Base-by-base conservation (phyloP, 2,888 invertebrate genomes). In the Agonopterix heracliana region DNA sequence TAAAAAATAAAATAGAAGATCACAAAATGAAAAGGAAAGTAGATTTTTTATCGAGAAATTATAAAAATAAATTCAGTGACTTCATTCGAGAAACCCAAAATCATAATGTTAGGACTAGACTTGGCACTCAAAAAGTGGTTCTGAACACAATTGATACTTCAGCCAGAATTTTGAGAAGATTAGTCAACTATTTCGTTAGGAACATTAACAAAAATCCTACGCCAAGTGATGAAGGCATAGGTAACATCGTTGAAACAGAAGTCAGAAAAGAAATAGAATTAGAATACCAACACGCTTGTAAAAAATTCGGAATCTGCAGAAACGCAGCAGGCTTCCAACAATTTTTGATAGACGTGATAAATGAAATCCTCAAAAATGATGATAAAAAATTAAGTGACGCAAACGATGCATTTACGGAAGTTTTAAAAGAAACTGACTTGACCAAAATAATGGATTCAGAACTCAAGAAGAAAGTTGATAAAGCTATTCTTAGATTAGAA, bases 101-200 rank as follows among this genome's bases (percentile, higher is more conserved):
- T 1, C 67, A 70, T 4, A 61, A 57, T 1, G 68, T 83, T 0
- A 73, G 66, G 58, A 81, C 80, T 0, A 61, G 59, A 35, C 46
- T 73, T 0, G 79, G 78, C 0, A 53, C 56, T 0, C 68, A 78
- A 46, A 80, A 75, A 43, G 78, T 75, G 0, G 61, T 83, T 8
- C 50, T 79, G 0, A 76, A 81, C 36, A 69, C 68, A 0, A 66
- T 81, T 1, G 72, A 78, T 1, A 69, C 69, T 0, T 79, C 79
- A 0, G 67, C 73, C 45, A 55, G 56, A 4, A 64, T 78, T 2
- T 36, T 78, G 7, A 67, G 53, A 2, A 57, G 74, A 4, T 41
- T 81, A 0, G 44, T 71, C 0, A 71, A 72, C 17, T 63, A 65
- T 14, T 50, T 79, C 38, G 44, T 65, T 0, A 54, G 54, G 0